A percentile compares a stretch with the other conserved stretches of the same genome.
Conservation (phyloP, 2,797 vertebrate species). For the Phoebastria nigripes region DNA sequence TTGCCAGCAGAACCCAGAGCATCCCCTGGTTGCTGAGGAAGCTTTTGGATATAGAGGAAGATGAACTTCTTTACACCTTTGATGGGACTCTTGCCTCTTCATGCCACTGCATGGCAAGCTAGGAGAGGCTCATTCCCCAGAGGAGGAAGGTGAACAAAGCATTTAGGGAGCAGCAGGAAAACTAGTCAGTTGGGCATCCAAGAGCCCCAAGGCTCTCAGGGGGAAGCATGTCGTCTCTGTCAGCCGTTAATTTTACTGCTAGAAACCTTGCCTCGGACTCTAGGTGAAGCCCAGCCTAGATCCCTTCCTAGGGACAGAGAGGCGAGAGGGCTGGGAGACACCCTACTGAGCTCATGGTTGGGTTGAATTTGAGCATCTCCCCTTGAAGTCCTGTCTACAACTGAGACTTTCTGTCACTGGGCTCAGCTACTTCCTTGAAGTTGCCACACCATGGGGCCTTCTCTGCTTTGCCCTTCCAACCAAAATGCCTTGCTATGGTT, state of each 20-base stretch:
- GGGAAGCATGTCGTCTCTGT: not conserved
- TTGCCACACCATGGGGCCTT: fast-evolving
- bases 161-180: not conserved
- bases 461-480: not conserved
- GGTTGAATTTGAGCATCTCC: not conserved
- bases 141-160: not conserved
- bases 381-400: not conserved
- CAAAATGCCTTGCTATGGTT: not conserved
- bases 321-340: not conserved
- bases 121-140: not conserved
- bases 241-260: not conserved
- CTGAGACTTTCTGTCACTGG: fast-evolving
- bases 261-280: not conserved
- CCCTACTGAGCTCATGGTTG: not conserved
- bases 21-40: not conserved
- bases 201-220: not conserved
- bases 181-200: not conserved
- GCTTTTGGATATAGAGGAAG: not conserved
- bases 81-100: not conserved
- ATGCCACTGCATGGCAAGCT: not conserved
- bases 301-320: not conserved
- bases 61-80: not conserved
- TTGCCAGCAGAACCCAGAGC: not conserved
- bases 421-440: not conserved
- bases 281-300: not conserved